Base-by-base conservation (phyloP, 1,140 invertebrate species). In the Pteromalus puparum region DNA sequence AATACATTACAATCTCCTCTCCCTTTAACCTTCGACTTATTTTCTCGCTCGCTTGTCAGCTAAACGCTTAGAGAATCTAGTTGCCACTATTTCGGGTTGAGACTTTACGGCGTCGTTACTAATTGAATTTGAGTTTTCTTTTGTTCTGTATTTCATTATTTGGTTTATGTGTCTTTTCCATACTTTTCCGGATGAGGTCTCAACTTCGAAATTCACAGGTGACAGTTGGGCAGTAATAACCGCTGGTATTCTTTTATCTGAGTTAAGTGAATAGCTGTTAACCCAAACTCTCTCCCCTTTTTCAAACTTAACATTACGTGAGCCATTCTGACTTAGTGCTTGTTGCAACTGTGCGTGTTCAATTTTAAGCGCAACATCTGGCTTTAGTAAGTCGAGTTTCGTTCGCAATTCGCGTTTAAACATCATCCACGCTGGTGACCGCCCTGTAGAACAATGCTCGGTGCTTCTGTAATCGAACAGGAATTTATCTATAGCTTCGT, bases 361-460 rank as follows among this genome's bases (percentile, higher is more conserved):
- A 0, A 79, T 79, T 61, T 24, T 79, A 4, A 2, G n/a, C 18
- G n/a, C 7, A 48, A 30, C 34, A 74, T 74, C 9, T 38, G n/a
- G 34, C 10, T 24, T 73, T 42, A 74, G 13, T 34, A 34, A 42
- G 34, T 74, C 34, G 21, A 74, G 34, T 74, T 74, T 74, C 10
- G 15, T 74, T 6, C 21, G 13, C 18, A 42, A 4, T 42, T 74
- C 73, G 5, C 73, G 34, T 74, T 74, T 74, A 13, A 74, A 65
- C 72, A 80, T 82, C 74, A 87, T 38, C 15, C 26, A 75, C 9
- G 80, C 82, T 12, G 87, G 83, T 6, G 21, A 75, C 10, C 72
- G 38, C 0, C 79, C 74, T 0, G 85, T 86, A 7, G 48, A 77
- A 26, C 34, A 74, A 21, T 74, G 73, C 1, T 34, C 30, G 13